Percentiles rank a stretch among this genome's conserved stretches.
Conservation (phyloP, 2,888 invertebrate species). For the Willowsia nigromaculata region DNA sequence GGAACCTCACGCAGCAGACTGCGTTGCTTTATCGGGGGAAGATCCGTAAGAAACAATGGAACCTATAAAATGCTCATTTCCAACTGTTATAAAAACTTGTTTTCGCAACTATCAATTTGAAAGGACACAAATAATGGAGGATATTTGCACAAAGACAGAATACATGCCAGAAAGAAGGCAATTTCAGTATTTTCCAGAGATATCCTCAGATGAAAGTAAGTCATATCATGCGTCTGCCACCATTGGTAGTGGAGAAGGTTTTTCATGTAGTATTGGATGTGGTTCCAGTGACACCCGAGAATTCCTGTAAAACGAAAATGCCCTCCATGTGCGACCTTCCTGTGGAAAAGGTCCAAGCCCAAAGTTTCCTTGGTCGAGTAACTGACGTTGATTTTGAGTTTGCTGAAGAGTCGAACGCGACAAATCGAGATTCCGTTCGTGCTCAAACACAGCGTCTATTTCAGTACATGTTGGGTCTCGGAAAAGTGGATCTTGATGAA, state of each 20-base stretch:
- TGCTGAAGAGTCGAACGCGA: constrained; percentile 8
- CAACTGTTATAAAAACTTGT: too few relatives aligned
- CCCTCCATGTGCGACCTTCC: constrained; percentile 24
- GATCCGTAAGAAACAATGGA: constrained; percentile 36
- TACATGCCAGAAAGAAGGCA: not conserved
- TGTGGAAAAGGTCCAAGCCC: not conserved
- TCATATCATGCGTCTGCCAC: not conserved
- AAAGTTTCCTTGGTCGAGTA: not conserved
- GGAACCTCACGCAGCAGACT: constrained; percentile 48
- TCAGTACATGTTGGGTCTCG: constrained; percentile 66
- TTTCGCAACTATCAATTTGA: too few relatives aligned
- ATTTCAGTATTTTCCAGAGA: constrained; percentile 42
- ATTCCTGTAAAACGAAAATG: constrained; percentile 38
- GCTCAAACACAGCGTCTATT: constrained; percentile 68
- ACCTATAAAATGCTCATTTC: not conserved
- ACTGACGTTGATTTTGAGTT: not conserved
- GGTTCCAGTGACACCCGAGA: constrained; percentile 25
- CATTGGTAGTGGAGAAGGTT: too few relatives aligned
- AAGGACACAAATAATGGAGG: not conserved
- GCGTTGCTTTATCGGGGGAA: constrained; percentile 15
- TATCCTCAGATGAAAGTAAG: constrained; percentile 42
- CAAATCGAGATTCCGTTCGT: constrained; percentile 21
- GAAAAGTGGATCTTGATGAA: constrained; percentile 51
- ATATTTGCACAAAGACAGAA: constrained; percentile 21
- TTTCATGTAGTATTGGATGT: not conserved